A percentile compares a stretch with the other conserved stretches of the same genome.
Evolutionary conservation across 2,888 invertebrate genomes (phyloP).

Genomic region (Ennomos erosarius): DNA sequence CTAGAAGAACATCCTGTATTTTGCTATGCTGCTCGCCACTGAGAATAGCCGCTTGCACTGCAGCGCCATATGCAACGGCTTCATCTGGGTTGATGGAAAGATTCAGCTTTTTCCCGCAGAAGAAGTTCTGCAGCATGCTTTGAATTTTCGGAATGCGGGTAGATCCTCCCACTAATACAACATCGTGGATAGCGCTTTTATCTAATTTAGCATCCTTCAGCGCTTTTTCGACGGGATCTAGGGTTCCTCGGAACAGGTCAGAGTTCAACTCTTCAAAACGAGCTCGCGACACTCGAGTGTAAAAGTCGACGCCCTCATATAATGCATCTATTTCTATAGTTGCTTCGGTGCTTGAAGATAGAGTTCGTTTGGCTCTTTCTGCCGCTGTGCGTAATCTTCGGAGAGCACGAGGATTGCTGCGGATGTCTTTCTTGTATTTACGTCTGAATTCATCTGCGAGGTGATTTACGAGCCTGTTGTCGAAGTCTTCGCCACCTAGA

Average conservation of each 20-base stretch:
- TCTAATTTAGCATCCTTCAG: conserved; percentile 92
- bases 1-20: conserved; percentile 88
- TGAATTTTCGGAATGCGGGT: conserved; percentile 93
- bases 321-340: conserved; percentile 91
- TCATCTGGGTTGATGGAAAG: conserved; percentile 92
- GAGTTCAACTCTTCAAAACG: conserved; percentile 91
- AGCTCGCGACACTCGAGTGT: conserved; percentile 89
- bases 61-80: conserved; percentile 92
- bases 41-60: conserved; percentile 90
- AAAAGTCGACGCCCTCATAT: conserved; percentile 88
- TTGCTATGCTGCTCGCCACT: conserved; percentile 90
- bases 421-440: conserved; percentile 89
- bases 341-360: conserved; percentile 91
- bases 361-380: conserved; percentile 90
- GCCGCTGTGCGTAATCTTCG: conserved; percentile 90
- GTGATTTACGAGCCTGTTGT: conserved; percentile 87
- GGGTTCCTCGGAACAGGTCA: conserved; percentile 89
- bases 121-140: conserved; percentile 90
- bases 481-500: conserved; percentile 90
- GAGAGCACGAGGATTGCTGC: conserved; percentile 87
- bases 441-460: conserved; percentile 89
- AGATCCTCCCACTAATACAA: conserved; percentile 93
- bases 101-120: conserved; percentile 89
- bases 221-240: conserved; percentile 92
- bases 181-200: conserved; percentile 90